Conservation (phyloP, 2,113 vertebrate genomes). For the Psammodynastes pulverulentus region DNA sequence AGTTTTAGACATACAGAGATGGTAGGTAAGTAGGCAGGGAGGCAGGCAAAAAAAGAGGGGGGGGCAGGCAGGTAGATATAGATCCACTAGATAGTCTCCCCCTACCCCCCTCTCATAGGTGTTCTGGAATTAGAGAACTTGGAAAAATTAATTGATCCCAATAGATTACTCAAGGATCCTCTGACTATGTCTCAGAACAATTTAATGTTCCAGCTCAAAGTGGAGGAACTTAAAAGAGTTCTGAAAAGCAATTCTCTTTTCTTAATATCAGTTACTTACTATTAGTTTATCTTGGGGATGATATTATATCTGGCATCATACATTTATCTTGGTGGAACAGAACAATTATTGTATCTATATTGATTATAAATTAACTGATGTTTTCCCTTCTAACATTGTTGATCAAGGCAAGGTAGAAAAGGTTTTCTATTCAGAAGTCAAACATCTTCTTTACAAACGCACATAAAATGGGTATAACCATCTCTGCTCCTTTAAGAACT, state of each 20-base stretch:
- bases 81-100: not conserved
- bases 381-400: not conserved
- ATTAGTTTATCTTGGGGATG: not conserved
- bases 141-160: not conserved
- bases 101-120: no score
- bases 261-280: not conserved
- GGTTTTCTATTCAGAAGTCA: not conserved
- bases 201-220: not conserved
- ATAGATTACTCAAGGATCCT: not conserved
- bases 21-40: not conserved
- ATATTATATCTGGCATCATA: not conserved
- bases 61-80: not conserved
- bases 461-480: not conserved
- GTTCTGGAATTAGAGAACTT: not conserved
- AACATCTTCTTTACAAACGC: not conserved
- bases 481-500: not conserved
- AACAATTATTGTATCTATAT: not conserved
- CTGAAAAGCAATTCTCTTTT: not conserved
- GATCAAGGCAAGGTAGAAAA: not conserved
- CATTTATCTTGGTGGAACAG: not conserved
- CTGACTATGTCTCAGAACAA: not conserved
- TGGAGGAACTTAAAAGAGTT: not conserved
- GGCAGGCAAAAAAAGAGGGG: no score
- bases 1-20: not conserved
- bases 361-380: not conserved